phyloP scores from a whole-genome alignment of 2,888 invertebrate species.

The Yponomeuta plumbellus region DNA sequence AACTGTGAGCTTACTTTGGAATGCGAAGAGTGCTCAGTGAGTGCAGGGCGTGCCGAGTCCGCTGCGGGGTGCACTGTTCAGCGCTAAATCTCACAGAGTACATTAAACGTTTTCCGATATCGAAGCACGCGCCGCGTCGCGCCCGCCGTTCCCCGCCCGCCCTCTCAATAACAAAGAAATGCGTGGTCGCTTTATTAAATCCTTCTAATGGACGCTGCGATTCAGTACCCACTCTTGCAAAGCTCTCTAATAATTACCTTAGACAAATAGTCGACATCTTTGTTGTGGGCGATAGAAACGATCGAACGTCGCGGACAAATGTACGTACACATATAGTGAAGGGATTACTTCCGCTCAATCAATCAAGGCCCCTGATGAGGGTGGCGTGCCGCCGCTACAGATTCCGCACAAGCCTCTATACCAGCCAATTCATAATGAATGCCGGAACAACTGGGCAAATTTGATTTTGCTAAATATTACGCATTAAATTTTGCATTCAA shows the following conservation, averaged over 20 bases:
- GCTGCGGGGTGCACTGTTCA: slow-evolving; percentile 35
- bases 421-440: slow-evolving; percentile 42
- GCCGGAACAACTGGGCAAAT: slow-evolving; percentile 40
- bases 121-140: slow-evolving; percentile 51
- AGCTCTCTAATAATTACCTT: slow-evolving; percentile 5
- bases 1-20: slow-evolving; percentile 12
- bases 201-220: slow-evolving; percentile 60
- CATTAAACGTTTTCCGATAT: slow-evolving; percentile 72
- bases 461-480: slow-evolving; percentile 32
- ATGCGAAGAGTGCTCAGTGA: slow-evolving; percentile 12
- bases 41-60: slow-evolving; percentile 14
- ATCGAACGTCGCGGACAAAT: not conserved
- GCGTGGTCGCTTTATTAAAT: slow-evolving; percentile 62
- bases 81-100: slow-evolving; percentile 61
- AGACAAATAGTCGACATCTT: slow-evolving; percentile 5
- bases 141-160: slow-evolving; percentile 42
- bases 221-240: slow-evolving; percentile 43
- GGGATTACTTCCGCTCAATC: slow-evolving; percentile 65
- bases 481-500: slow-evolving; percentile 44
- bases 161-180: slow-evolving; percentile 70
- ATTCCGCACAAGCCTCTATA: slow-evolving; percentile 35
- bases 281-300: not conserved
- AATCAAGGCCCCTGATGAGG: slow-evolving; percentile 60
- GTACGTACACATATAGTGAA: not conserved
- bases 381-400: slow-evolving; percentile 46